Evolutionary conservation across 2,888 invertebrate species (phyloP), one percentile per base, ranked within the genome.

Genomic region (Papilio demoleus): DNA sequence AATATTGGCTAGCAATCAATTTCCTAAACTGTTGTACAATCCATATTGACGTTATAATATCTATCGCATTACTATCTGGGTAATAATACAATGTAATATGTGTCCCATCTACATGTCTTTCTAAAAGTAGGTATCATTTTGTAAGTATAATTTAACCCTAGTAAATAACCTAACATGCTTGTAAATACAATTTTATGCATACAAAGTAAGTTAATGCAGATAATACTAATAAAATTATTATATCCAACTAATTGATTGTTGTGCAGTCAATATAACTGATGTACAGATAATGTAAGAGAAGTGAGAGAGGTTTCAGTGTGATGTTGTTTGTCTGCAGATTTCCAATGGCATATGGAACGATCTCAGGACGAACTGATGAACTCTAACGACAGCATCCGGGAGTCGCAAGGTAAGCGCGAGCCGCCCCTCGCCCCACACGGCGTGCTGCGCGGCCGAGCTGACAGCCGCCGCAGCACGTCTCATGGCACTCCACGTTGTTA

Each of bases 281-380:
- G 8, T n/a, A n/a, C n/a, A n/a, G n/a, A n/a, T n/a, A n/a, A n/a
- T n/a, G n/a, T n/a, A n/a, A n/a, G n/a, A n/a, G 53, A 36, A 11
- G 17, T 31, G 38, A 11, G 38, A 42, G 17, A 17, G 42, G 24
- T 38, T 60, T n/a, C 60, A 60, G 4, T 11, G 17, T 12, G 12
- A 1, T 31, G 71, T 72, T 75, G 36, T 71, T 76, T 79, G 71
- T 61, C 93, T 93, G 63, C 92, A 97, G 97, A 97, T 94, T 96
- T 96, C 93, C 95, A 95, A 93, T 97, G 97, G 97, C 97, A 97
- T 91, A 95, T 96, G 93, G 95, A 95, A 88, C 94, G 95, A 86
- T 93, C 95, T 95, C 96, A 96, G 93, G 97, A 97, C 84, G 97
- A 97, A 94, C 95, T 96, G 85, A 94, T 97, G 94, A 95, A 96